A percentile compares a stretch with the other conserved stretches of the same genome.
Conservation (phyloP, 2,113 vertebrate species). For the Anarhynchus alexandrinus region DNA sequence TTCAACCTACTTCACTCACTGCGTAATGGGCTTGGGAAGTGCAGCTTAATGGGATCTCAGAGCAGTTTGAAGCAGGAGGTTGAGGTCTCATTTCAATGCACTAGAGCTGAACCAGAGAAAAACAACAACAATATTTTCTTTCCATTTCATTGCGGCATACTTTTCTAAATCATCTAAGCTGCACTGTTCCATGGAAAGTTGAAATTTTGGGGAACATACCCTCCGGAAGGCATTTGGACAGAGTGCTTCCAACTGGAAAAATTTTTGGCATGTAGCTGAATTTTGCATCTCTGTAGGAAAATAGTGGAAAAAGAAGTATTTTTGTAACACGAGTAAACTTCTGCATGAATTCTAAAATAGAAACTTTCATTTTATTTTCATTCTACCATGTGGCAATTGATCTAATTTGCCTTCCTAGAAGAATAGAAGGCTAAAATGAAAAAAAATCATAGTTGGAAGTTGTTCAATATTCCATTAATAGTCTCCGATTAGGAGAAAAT, state of each 20-base stretch:
- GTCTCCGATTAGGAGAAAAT: neutral
- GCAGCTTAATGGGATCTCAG: neutral
- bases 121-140: neutral
- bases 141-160: neutral
- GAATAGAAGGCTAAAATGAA: neutral
- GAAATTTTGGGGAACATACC: neutral
- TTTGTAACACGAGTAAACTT: neutral
- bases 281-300: neutral
- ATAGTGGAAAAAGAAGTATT: neutral
- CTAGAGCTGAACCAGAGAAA: neutral
- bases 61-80: neutral
- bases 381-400: neutral
- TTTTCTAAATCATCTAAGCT: neutral
- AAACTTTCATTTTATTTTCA: neutral
- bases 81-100: neutral
- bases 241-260: neutral
- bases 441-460: neutral
- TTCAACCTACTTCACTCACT: rapidly evolving
- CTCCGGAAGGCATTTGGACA: neutral
- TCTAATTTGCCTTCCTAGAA: neutral
- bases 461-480: neutral
- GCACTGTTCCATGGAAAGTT: neutral
- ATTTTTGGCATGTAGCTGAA: neutral
- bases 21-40: neutral
- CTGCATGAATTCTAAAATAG: neutral